These are phyloP conservation scores for Ammodytes marinus DNA, from an alignment of 2,113 vertebrate genomes.

Conservation along the genomic window DNA sequence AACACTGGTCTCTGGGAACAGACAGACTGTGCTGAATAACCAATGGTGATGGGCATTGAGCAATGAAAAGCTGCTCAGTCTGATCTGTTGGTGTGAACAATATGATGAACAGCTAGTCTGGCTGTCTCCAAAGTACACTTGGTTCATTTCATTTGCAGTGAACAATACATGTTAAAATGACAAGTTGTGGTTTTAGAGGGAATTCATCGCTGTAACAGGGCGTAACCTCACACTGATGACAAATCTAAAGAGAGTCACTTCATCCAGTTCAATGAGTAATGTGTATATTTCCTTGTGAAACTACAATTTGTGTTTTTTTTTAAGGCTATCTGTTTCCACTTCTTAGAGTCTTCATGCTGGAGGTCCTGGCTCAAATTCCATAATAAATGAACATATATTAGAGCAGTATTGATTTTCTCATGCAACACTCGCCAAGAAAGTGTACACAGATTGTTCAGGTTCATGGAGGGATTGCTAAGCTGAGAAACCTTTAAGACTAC, in stretches of 20 bases:
- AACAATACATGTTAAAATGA: too few relatives aligned
- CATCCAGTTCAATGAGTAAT: too few relatives aligned
- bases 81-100: constrained; percentile 6
- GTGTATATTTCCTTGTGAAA: too few relatives aligned
- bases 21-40: neutral
- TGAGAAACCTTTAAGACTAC: neutral
- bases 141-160: too few relatives aligned
- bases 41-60: constrained; percentile 17
- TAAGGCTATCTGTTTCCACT: too few relatives aligned
- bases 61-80: constrained; percentile 6
- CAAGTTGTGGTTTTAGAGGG: too few relatives aligned
- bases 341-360: too few relatives aligned
- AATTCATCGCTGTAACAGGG: too few relatives aligned
- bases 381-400: neutral
- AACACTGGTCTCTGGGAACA: constrained; percentile 34
- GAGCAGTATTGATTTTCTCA: neutral
- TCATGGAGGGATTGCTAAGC: neutral
- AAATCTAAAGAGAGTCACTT: too few relatives aligned
- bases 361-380: neutral
- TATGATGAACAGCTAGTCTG: neutral
- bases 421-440: neutral
- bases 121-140: too few relatives aligned
- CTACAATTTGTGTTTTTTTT: too few relatives aligned
- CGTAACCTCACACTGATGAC: too few relatives aligned
- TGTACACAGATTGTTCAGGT: neutral